Conservation (phyloP, 2,888 invertebrate genomes). For the Gibbula magus region DNA sequence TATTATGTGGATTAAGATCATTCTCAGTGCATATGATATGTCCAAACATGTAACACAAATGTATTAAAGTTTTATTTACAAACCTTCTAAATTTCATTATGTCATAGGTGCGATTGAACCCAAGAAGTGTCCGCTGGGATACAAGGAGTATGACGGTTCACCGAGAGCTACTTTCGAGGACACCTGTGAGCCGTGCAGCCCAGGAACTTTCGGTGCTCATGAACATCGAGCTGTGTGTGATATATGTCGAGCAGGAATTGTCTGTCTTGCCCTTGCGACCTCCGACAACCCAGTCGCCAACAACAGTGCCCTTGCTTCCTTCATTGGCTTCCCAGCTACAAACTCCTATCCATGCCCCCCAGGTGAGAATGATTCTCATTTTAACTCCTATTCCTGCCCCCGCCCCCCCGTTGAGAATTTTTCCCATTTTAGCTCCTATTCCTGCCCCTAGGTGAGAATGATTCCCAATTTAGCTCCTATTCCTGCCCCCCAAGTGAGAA, state of each 20-base stretch:
- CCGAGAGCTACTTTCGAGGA: conserved; percentile 61
- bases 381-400: too few relatives aligned
- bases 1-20: too few relatives aligned
- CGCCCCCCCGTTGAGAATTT: too few relatives aligned
- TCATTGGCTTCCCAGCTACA: conserved; percentile 63
- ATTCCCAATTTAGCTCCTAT: too few relatives aligned
- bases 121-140: conserved; percentile 70
- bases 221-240: conserved; percentile 62
- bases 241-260: conserved; percentile 71
- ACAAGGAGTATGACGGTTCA: conserved; percentile 68
- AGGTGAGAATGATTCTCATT: conserved; percentile 59
- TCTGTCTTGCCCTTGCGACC: conserved; percentile 66
- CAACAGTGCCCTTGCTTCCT: conserved; percentile 48
- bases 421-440: too few relatives aligned
- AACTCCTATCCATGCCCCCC: conserved; percentile 69
- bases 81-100: background rate
- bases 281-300: conserved; percentile 69
- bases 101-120: conserved; percentile 69
- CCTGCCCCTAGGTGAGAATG: too few relatives aligned
- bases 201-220: conserved; percentile 69
- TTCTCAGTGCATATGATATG: too few relatives aligned
- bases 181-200: conserved; percentile 71
- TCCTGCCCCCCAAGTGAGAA: too few relatives aligned
- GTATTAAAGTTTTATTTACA: background rate
- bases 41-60: too few relatives aligned